Evolutionary conservation across 2,888 invertebrate genomes (phyloP), one percentile per base, ranked within the genome.

Genomic region (Parapristionchus giblindavisi): DNA sequence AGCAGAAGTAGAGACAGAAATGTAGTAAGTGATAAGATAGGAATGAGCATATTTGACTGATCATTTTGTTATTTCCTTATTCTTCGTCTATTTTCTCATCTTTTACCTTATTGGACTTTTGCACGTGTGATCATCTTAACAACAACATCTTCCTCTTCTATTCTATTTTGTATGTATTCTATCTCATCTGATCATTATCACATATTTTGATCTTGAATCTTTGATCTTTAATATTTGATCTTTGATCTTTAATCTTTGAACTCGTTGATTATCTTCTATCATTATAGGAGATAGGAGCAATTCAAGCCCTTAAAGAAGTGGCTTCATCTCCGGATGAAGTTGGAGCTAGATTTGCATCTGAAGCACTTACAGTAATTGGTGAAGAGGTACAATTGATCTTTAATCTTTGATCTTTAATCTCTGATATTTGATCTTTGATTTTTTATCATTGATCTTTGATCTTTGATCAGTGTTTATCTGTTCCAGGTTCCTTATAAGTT

Each of bases 321-420:
- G 98, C 98, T 11, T 95, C 96, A 87, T 96, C 96, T 89, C 97
- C 98, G 0, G 97, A 97, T 89, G 96, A 97, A 6, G 94, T 96
- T 3, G 97, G 97, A 0, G 96, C 97, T 0, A 96, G 95, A 89
- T 96, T 95, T 88, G 98, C 98, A 0, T 86, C 87, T 51, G 89
- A 89, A 78, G 90, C 90, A 21, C 83, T 90, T 77, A 87, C 88
- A 70, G 88, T 96, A 27, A 95, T 99, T 78, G 98, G 97, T 1
- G 98, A 98, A 89, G 84, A 83, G 52, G 70, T 68, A 54, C 14
- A 4, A 2, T 24, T 40, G 24, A 17, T 11, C 36, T 63, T 8
- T 0, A 0, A 32, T 58, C 32, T n/a, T n/a, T 56, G 43, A 29
- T 43, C 58, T 43, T 0, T 32, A 48, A 43, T 27, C 63, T 43